Evolutionary conservation across 2,888 invertebrate species (phyloP), one percentile per base, ranked within the genome.

Genomic region (Rhimphoctona megacephalus): DNA sequence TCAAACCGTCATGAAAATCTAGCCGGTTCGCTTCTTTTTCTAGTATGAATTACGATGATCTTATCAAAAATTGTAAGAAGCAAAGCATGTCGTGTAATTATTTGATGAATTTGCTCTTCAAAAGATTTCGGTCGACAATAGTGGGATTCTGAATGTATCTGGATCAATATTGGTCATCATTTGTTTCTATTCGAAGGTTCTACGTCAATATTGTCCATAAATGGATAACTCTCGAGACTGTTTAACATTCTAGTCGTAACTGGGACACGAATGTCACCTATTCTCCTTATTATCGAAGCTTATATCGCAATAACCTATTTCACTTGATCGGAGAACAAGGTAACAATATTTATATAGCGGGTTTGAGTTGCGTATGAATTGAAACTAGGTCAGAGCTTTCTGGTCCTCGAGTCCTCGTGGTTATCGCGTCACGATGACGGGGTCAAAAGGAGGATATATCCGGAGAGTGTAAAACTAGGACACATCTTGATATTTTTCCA

Each of bases 391-490:
- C 25, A 14, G 25, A 39, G 43, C 46, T 46, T 2, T 70, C 2
- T 49, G 30, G 19, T 25, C 43, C 11, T 52, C 9, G 17, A n/a
- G 64, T 70, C 52, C 25, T 77, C 49, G n/a, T n/a, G 57, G 67
- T 57, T n/a, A 57, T 52, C 66, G 52, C 85, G 64, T 85, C 81
- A 77, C 66, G 54, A 69, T 25, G 57, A 76, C 57, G 77, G 36
- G 52, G 19, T 66, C n/a, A 87, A 86, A 69, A 76, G 78, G 14
- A 61, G 30, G 30, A 61, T 30, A 61, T 72, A 83, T 73, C 77
- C 85, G 85, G 87, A 85, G 88, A 88, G 76, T 80, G 52, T 77
- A 72, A 80, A 72, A 64, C 57, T 69, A 76, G n/a, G 80, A 72
- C 83, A 74, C 22, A 74, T 19, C 14, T 69, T 74, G 84, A 84